These are phyloP conservation scores for Pristionchus fissidentatus DNA, from an alignment of 2,888 invertebrate species.

Conservation along the genomic window DNA sequence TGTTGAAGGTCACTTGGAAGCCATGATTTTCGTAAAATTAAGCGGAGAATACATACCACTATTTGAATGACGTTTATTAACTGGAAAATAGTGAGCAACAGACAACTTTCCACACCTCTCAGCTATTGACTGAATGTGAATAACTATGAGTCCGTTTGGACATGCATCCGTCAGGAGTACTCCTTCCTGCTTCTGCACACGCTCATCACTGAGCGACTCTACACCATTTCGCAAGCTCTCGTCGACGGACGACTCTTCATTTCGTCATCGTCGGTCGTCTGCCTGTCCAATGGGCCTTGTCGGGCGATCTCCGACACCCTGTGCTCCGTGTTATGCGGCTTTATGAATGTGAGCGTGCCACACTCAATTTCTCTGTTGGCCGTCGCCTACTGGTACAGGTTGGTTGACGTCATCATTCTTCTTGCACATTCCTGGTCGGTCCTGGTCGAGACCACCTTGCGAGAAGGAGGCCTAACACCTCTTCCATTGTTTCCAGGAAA, in stretches of 20 bases:
- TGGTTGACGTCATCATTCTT: not conserved
- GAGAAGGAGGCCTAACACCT: too few relatives aligned
- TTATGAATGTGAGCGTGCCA: not conserved
- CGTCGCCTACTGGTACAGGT: slow-evolving; percentile 4
- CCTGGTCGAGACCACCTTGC: too few relatives aligned
- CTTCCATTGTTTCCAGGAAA: too few relatives aligned
- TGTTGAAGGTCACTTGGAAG: too few relatives aligned
- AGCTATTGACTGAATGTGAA: too few relatives aligned
- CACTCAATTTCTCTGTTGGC: not conserved
- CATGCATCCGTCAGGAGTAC: slow-evolving; percentile 10
- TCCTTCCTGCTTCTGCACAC: not conserved
- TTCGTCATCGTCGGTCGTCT: not conserved
- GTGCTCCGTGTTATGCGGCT: not conserved
- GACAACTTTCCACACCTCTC: too few relatives aligned
- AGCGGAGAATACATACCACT: too few relatives aligned
- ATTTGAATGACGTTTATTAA: too few relatives aligned
- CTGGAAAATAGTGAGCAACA: too few relatives aligned
- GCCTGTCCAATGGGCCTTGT: not conserved
- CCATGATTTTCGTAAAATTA: too few relatives aligned
- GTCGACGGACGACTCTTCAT: not conserved
- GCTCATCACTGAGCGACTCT: not conserved
- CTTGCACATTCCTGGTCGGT: too few relatives aligned
- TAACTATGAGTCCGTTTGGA: too few relatives aligned
- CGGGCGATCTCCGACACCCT: not conserved
- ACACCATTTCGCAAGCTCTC: not conserved